These are phyloP conservation scores for Chrysaora quinquecirrha DNA, from an alignment of 30 jellyfish, hydroid and myxozoan genomes.

Conservation along the genomic window DNA sequence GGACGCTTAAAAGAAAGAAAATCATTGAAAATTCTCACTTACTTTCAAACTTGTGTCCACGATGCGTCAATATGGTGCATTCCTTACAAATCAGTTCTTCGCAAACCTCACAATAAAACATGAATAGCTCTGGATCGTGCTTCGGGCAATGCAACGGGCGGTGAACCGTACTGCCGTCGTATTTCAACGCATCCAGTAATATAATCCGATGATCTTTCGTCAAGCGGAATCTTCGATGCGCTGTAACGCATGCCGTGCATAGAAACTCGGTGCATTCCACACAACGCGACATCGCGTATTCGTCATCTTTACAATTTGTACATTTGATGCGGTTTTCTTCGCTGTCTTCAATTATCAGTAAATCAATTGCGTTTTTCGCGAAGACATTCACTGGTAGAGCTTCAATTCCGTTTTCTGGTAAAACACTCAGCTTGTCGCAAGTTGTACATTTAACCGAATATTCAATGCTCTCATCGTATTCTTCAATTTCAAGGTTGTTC, in stretches of 20 bases:
- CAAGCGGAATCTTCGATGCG: constrained; percentile 93
- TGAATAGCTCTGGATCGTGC: constrained; percentile 82
- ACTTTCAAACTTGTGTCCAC: constrained; percentile 98
- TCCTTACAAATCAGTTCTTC: constrained; percentile 91
- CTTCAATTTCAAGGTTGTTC: constrained; percentile 78
- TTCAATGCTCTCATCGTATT: constrained; percentile 38
- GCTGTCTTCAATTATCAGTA: constrained; percentile 79
- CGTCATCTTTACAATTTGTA: constrained; percentile 85
- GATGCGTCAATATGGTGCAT: constrained; percentile 86
- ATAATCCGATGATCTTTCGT: constrained; percentile 92
- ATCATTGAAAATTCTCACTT: too few relatives aligned
- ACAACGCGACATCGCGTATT: constrained; percentile 93
- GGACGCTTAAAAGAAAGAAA: too few relatives aligned
- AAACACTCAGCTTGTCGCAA: constrained; percentile 68
- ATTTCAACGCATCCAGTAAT: constrained; percentile 77
- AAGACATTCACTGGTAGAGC: constrained; percentile 83
- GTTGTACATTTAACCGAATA: constrained; percentile 61
- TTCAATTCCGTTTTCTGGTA: constrained; percentile 80
- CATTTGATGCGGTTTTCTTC: constrained; percentile 82
- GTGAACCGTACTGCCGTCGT: constrained; percentile 89
- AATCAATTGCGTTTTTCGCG: constrained; percentile 93
- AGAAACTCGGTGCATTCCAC: constrained; percentile 93
- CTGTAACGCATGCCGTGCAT: constrained; percentile 86
- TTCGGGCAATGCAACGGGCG: constrained; percentile 87
- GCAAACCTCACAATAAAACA: constrained; percentile 91